Base-by-base conservation (phyloP, 2,113 vertebrate species). In the Oxygymnocypris stewartii region DNA sequence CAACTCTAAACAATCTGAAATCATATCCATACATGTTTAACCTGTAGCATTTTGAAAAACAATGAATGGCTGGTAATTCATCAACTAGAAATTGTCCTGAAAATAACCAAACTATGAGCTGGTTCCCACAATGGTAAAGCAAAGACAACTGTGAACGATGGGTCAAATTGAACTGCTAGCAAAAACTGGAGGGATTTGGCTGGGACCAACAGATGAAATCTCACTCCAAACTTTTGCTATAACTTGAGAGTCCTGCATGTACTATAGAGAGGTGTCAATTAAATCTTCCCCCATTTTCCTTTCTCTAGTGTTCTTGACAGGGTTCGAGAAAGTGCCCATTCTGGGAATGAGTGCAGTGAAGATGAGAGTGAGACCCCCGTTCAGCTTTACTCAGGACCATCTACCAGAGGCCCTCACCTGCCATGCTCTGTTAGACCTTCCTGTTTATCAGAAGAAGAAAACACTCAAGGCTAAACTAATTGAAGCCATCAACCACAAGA, bases 261-360 rank as follows among this genome's bases (percentile, higher is more conserved):
- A 47, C 11, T 47, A 13, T 2, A 69, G 5, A 35, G 13, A 9
- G 6, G 14, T 69, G 31, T 69, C 65, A 18, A 35, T 8, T 44
- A 42, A 16, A n/a, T 14, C 20, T 44, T 14, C 25, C 12, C 71
- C 3, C 4, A 5, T 61, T 6, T 83, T 42, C 28, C 14, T 14
- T 14, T 85, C 1, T 0, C 44, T 88, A 97, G 96, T 94, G 85
- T 97, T 97, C 88, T 74, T 97, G 84, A 95, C 92, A 49, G 96
- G 95, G 86, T 94, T 73, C 31, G 91, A 94, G 61, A 94, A 94
- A 12, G 89, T 96, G 0, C 93, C 94, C 23, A 85, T 93, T 61
- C n/a, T 87, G 81, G 94, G 93, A 0, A 93, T 95, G 92, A 37
- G 88, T 4, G 65, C 73, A 65, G 86, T 95, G 79, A 83, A 10